phyloP scores from a whole-genome alignment of 2,888 invertebrate genomes.

The Ornithoptera alexandrae region DNA sequence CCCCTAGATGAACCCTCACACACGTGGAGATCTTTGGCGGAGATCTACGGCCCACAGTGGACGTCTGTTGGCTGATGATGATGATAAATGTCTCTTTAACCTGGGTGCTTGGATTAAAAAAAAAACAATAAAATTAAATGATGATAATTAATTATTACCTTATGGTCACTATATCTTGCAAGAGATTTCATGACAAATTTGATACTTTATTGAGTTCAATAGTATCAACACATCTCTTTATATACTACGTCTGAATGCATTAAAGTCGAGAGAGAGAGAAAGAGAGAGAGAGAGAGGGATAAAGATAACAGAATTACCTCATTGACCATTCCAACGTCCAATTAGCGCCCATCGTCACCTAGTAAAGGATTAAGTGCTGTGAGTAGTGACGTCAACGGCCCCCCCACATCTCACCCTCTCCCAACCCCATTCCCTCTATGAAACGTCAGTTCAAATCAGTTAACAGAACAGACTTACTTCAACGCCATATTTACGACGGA shows the following conservation, averaged over 20 bases:
- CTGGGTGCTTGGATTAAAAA: no score
- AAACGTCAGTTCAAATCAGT: neutral
- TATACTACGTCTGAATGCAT: neutral
- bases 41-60: no score
- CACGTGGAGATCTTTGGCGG: no score
- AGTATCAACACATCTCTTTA: neutral
- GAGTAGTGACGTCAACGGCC: neutral
- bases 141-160: no score
- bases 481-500: neutral
- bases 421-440: neutral
- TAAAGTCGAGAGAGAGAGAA: neutral
- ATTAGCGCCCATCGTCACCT: neutral
- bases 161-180: no score
- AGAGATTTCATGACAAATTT: no score
- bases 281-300: neutral
- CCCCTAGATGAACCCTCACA: no score
- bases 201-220: no score
- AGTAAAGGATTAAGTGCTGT: neutral
- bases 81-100: no score
- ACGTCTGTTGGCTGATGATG: no score
- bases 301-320: neutral
- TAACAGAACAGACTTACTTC: neutral
- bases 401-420: neutral
- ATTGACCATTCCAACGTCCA: neutral
- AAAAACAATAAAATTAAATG: no score